Base-by-base conservation (phyloP, 2,113 vertebrate species). In the Terrapene triunguis region DNA sequence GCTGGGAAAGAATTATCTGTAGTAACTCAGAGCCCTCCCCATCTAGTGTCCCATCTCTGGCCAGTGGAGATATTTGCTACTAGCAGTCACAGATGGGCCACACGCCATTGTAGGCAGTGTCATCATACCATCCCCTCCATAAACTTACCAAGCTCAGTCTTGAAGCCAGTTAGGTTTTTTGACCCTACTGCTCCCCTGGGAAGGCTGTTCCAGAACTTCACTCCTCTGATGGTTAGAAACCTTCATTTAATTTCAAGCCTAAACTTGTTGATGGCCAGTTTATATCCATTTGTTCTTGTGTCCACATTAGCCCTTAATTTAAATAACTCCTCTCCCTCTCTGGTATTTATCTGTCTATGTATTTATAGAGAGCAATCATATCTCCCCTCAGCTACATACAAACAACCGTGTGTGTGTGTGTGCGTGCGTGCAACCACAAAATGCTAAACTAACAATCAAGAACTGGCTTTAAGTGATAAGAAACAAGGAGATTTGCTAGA, bases 401-500 rank as follows among this genome's bases (percentile, higher is more conserved):
- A 72, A 80, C 32, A 47, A 74, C 21, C 21, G 17, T 42, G 38
- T 24, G 25, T 55, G 38, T 10, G 50, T 50, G 50, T 14, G 50
- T 5, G 47, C 48, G 13, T 12, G 13, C 50, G 13, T 5, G 50
- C 50, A 50, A 50, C 22, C 82, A n/a, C 16, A 69, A 59, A 13
- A 13, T 59, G 10, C 57, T 59, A 29, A 69, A 17, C 16, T 17
- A 69, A 69, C 32, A 69, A 69, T n/a, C 8, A 69, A n/a, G 62
- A 69, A 85, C 72, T 4, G 3, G 8, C 11, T 44, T 42, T 4
- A 74, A 82, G 74, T n/a, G 69, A 89, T 51, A 38, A 81, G 29
- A 12, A 90, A 65, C 44, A 84, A 82, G 78, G 55, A 82, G 24
- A n/a, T 24, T 24, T 74, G 80, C 80, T 95, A 35, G 80, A 90